A percentile compares a stretch with the other conserved stretches of the same genome.
Conservation (phyloP, 2,113 vertebrate genomes). For the Platichthys stellatus region DNA sequence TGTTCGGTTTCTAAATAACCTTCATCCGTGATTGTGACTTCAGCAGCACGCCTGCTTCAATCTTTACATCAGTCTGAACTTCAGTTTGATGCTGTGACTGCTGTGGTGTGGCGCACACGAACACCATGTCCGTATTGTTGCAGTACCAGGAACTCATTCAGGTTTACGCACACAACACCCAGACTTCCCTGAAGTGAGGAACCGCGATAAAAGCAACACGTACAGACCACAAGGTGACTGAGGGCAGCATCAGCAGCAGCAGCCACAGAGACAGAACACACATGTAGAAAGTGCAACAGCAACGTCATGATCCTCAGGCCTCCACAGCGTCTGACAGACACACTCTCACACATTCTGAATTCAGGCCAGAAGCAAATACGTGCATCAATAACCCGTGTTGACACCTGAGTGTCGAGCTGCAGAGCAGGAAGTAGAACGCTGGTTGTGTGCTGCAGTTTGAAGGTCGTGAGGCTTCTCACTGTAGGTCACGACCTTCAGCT, state of each 20-base stretch:
- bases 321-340: background rate
- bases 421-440: background rate
- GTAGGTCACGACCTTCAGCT: background rate
- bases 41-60: background rate
- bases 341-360: background rate
- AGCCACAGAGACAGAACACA: slow-evolving; percentile 20
- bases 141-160: slow-evolving; percentile 73
- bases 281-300: slow-evolving; percentile 23
- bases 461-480: background rate
- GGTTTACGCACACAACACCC: slow-evolving; percentile 49
- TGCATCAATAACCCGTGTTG: background rate
- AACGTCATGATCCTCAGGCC: background rate
- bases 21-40: background rate
- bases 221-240: slow-evolving; percentile 60
- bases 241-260: slow-evolving; percentile 33
- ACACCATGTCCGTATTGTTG: slow-evolving; percentile 11
- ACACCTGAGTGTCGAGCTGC: background rate
- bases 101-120: slow-evolving; percentile 16
- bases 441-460: background rate
- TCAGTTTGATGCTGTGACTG: slow-evolving; percentile 3
- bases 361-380: background rate
- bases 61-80: slow-evolving; percentile 12
- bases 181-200: slow-evolving; percentile 77
- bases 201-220: slow-evolving; percentile 61
- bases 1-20: background rate